Percentiles rank a stretch among this genome's conserved stretches.
phyloP scores from a whole-genome alignment of 2,888 invertebrate genomes.

The Apotomis capreana region DNA sequence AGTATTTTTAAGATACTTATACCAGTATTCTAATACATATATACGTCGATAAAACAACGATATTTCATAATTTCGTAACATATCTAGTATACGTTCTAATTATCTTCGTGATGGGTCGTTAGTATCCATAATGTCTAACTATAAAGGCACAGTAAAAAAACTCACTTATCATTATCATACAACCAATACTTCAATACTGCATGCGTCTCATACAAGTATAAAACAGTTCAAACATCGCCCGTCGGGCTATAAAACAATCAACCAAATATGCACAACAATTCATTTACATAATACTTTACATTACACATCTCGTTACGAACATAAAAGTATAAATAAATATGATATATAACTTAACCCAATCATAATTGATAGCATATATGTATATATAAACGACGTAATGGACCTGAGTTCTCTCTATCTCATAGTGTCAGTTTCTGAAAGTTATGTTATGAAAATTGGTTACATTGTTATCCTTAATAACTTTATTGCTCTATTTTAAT shows the following conservation, averaged over 20 bases:
- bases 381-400: too few species aligned
- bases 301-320: conserved; percentile 20
- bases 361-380: too few species aligned
- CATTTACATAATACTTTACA: conserved; percentile 32
- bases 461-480: too few species aligned
- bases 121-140: conserved; percentile 2
- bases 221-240: conserved; percentile 17
- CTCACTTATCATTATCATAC: conserved; percentile 26
- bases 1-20: too few species aligned
- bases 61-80: too few species aligned
- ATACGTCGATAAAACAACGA: too few species aligned
- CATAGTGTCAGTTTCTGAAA: too few species aligned
- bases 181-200: conserved; percentile 31
- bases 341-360: conserved; percentile 2
- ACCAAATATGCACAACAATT: conserved; percentile 39
- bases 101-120: not conserved
- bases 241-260: conserved; percentile 21
- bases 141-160: conserved; percentile 32
- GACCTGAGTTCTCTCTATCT: too few species aligned
- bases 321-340: conserved; percentile 30
- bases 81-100: not conserved
- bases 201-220: conserved; percentile 29
- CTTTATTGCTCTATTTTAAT: too few species aligned
- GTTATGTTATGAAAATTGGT: too few species aligned
- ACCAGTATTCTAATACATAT: too few species aligned